phyloP scores from a whole-genome alignment of 2,113 vertebrate species.

The Theristicus caerulescens region DNA sequence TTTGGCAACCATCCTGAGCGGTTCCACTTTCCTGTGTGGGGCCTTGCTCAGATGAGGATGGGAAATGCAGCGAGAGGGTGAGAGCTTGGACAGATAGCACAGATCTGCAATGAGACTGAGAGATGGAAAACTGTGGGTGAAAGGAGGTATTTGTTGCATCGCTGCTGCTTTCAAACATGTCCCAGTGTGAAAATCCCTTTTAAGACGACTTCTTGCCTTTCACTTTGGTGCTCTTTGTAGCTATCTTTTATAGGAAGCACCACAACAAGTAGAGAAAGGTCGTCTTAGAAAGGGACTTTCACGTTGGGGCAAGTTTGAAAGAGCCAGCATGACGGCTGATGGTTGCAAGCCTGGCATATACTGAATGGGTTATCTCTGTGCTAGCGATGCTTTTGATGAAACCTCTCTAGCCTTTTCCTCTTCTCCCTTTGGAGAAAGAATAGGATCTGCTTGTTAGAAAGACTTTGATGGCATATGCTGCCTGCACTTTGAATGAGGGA shows the following conservation, averaged over 20 bases:
- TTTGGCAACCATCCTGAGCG: not conserved
- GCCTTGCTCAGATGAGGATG: not conserved
- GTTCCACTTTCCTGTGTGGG: not conserved
- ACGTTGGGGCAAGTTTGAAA: not conserved
- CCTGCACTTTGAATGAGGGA: not conserved
- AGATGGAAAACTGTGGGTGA: not conserved
- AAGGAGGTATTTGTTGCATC: not conserved
- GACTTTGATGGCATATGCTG: not conserved
- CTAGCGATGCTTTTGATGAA: not conserved
- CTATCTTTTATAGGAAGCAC: not conserved
- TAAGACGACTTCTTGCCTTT: not conserved
- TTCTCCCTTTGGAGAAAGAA: not conserved
- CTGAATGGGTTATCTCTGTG: not conserved
- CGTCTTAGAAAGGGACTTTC: not conserved
- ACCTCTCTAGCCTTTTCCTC: not conserved
- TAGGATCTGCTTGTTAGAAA: not conserved
- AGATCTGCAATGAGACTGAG: not conserved
- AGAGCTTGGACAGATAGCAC: not conserved
- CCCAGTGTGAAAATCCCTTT: fast-evolving
- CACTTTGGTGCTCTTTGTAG: not conserved
- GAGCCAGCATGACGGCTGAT: not conserved
- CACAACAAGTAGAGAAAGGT: not conserved
- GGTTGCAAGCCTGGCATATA: not conserved
- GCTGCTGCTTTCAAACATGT: not conserved
- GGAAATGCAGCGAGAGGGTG: fast-evolving